Base-by-base conservation (phyloP, 2,888 invertebrate species). In the Hirtodrosophila alboralis region DNA sequence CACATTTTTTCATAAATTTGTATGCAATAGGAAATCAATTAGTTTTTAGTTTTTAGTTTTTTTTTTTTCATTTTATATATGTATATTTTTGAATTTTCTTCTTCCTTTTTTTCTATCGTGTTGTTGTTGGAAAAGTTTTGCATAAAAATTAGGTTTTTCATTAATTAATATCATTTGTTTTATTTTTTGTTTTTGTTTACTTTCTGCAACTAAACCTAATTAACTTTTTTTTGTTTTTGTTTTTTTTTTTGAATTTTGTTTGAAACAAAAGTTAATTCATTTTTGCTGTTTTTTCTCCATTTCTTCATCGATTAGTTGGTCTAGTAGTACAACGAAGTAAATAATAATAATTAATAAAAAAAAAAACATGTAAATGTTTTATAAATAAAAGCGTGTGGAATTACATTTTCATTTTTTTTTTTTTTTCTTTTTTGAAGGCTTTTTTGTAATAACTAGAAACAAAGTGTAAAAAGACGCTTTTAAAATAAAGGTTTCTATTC, bases 341-440 rank as follows among this genome's bases (percentile, higher is more conserved):
- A 70, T 61, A n/a, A n/a, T n/a, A n/a, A n/a, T n/a, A n/a, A n/a
- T 40, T 18, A 58, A 48, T 45, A 34, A 57, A 52, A 70, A 57
- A 73, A 61, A 49, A 60, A 60, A 37, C 34, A 51, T 77, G 53
- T 63, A 62, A 67, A 74, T 54, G n/a, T 80, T n/a, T n/a, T 63
- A 76, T 70, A 86, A 86, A 79, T 86, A 79, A 78, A 78, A 78
- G 78, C 78, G 84, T 71, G 86, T 78, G 78, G 78, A 79, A 79
- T 79, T 79, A 85, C 86, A 79, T 64, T 79, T 78, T 83, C 79
- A 52, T 72, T 54, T 63, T 54, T 53, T 53, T 48, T 48, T 16
- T 38, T 40, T 37, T 49, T 44, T 68, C 34, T 48, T 71, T 60
- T 40, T 54, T 52, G 33, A 70, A 72, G 64, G 60, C 48, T 51